Conservation (phyloP, 1,140 invertebrate genomes). For the Mercenaria mercenaria region DNA sequence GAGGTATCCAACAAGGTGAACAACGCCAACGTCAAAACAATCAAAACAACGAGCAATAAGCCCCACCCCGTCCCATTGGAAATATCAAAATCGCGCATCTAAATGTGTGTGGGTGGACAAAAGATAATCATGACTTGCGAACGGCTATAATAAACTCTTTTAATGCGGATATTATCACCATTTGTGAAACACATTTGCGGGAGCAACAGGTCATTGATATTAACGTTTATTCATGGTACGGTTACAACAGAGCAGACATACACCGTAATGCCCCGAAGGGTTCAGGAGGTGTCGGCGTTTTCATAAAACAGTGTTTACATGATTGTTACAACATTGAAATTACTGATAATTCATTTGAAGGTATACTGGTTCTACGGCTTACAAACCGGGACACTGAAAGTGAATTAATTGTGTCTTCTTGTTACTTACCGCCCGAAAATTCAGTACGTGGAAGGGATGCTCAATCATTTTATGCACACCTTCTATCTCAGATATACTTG, state of each 20-base stretch:
- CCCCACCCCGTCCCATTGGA: neutral
- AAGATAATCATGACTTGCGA: neutral
- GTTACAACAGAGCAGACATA: neutral
- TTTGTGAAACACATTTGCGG: constrained; percentile 17
- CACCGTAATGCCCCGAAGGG: constrained; percentile 4
- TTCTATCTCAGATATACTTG: constrained; percentile 49
- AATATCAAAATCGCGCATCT: neutral
- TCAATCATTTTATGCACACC: constrained; percentile 28
- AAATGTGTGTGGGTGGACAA: constrained; percentile 29
- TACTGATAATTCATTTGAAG: neutral
- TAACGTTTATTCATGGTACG: neutral
- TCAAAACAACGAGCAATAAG: neutral
- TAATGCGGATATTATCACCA: constrained; percentile 27
- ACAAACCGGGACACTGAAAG: neutral
- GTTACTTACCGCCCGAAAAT: constrained; percentile 61
- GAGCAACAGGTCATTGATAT: neutral
- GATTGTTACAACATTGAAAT: neutral
- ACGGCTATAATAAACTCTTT: neutral
- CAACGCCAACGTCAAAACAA: neutral
- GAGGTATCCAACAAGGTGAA: neutral
- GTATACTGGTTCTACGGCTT: neutral
- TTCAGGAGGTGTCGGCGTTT: constrained; percentile 1
- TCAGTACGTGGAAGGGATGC: constrained; percentile 30
- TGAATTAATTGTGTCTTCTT: constrained; percentile 18
- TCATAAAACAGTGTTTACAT: neutral